Base-by-base conservation (phyloP, 2,113 vertebrate species). In the Bubo scandiacus region DNA sequence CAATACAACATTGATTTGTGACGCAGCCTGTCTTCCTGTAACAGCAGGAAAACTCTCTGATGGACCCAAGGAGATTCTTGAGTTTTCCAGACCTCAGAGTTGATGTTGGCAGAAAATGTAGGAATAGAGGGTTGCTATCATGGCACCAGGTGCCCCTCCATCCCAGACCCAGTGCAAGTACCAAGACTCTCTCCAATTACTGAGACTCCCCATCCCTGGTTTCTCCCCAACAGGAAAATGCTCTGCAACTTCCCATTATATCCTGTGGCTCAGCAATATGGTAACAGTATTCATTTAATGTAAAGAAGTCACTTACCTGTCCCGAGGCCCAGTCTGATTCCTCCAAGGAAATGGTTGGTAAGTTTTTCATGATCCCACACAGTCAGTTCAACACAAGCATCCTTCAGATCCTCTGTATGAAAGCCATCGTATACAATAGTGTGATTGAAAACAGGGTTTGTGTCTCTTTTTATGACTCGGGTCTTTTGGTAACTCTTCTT, bases 401-500 rank as follows among this genome's bases (percentile, higher is more conserved):
- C 98, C 77, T 97, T 98, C 15, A 98, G 93, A 43, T 98, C 98
- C 63, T 98, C 98, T 0, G 97, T 98, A 23, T 98, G 97, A 54
- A 98, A 98, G 42, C 98, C 98, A 47, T 98, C 98, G 2, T 98
- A 98, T 3, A 98, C 98, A 82, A 98, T 98, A 5, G 98, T 98
- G 91, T 98, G 98, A 86, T 98, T 98, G 80, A 98, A 98, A 85
- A 98, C 78, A 6, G 98, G 98, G 82, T 98, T 98, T 51, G 95
- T 67, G 81, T 98, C 97, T 86, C 97, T 97, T 62, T 98, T 98
- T 71, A 98, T 94, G 47, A 98, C 91, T 66, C 98, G 89, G 23
- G 98, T 98, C 93, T 98, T 98, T 29, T 98, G 98, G 78, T 98
- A 97, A 75, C 98, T 98, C 95, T 98, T 98, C 95, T 98, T 98